phyloP scores from a whole-genome alignment of 2,797 vertebrate species.

The Smutsia temminckii region DNA sequence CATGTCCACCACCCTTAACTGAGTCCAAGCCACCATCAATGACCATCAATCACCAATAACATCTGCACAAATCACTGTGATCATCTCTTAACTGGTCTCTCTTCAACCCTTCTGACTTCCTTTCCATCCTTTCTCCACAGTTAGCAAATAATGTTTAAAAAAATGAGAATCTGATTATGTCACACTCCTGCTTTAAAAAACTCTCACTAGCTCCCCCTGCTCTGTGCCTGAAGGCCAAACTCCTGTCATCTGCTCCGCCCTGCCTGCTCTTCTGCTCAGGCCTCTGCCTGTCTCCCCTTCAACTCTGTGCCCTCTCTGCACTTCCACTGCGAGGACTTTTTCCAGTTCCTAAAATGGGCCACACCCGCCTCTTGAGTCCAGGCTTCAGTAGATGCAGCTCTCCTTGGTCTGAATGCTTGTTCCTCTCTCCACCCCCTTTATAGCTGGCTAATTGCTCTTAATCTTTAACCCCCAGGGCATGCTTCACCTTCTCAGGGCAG shows the following conservation, averaged over 20 bases:
- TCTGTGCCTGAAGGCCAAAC: neutral
- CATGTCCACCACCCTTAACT: neutral
- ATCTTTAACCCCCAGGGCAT: neutral
- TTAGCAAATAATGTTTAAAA: neutral
- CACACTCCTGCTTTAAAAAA: neutral
- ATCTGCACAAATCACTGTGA: neutral
- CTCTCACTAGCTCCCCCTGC: neutral
- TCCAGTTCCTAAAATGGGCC: neutral
- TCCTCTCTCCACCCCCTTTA: neutral
- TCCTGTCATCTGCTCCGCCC: neutral
- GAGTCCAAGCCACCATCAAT: neutral
- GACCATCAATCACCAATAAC: neutral
- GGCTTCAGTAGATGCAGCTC: neutral
- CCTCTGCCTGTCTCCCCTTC: neutral
- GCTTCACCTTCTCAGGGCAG: neutral
- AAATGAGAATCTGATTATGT: neutral
- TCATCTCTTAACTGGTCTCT: neutral
- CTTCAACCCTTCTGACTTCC: neutral
- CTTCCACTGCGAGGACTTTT: neutral
- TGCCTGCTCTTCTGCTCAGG: neutral
- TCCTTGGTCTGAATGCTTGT: neutral
- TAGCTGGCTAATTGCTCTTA: neutral
- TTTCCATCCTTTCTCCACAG: neutral
- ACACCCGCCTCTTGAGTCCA: neutral
- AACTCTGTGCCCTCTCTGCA: neutral